These are phyloP conservation scores for Uria aalge DNA, from an alignment of 2,113 vertebrate species.

Conservation along the genomic window DNA sequence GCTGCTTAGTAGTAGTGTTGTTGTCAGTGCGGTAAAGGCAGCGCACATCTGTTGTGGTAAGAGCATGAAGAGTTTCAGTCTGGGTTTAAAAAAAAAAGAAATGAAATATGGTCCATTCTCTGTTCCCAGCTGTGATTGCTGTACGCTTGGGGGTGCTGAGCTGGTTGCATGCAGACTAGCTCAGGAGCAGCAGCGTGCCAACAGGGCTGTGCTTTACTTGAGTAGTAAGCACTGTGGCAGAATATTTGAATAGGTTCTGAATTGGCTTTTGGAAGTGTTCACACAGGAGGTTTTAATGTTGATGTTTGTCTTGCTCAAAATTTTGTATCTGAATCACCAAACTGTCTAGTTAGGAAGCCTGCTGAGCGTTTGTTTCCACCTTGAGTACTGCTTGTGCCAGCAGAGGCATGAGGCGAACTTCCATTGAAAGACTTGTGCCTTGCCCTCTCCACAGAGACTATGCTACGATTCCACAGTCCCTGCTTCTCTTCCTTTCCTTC, in stretches of 20 bases:
- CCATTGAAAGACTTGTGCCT: background rate
- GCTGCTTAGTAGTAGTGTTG: rapidly evolving
- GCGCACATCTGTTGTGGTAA: background rate
- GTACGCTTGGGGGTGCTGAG: rapidly evolving
- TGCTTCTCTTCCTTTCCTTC: background rate
- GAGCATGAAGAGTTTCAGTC: background rate
- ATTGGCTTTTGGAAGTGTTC: background rate
- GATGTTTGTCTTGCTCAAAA: background rate
- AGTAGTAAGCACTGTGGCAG: background rate
- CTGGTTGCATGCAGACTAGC: background rate
- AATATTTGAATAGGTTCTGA: background rate
- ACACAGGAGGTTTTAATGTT: background rate
- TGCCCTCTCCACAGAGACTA: background rate
- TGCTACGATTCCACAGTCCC: background rate
- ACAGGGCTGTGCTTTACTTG: background rate
- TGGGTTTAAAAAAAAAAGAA: background rate
- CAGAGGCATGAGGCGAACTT: background rate
- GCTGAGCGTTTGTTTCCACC: background rate
- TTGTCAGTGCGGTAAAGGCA: rapidly evolving
- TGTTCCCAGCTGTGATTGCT: rapidly evolving
- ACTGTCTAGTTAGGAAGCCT: background rate
- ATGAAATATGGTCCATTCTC: rapidly evolving
- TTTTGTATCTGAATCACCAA: background rate
- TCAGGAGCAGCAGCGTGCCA: background rate
- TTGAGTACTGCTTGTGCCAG: background rate